Evolutionary conservation across 2,888 invertebrate genomes (phyloP), one percentile per base, ranked within the genome.

Genomic region (Brachyptera putata): DNA sequence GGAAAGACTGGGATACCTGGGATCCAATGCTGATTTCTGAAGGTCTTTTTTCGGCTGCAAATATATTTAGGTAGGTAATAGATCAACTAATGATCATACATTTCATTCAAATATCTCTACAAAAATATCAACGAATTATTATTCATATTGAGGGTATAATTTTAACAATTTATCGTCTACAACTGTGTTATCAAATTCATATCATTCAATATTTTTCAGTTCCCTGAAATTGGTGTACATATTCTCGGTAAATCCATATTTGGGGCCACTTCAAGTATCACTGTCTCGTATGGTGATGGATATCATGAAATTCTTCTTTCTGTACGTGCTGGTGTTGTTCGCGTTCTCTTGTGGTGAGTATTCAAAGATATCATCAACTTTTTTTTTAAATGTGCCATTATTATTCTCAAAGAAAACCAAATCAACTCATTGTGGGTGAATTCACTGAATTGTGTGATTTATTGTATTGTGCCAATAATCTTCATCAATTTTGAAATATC

Each of bases 1-100:
- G 97, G 61, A 91, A 93, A 75, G 82, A 93, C 67, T 98, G 98
- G 97, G 95, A 97, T 76, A 90, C 96, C 4, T 97, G 95, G 91
- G 98, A 98, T 76, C 98, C 98, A 16, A 97, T 96, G 88, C 83
- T 98, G 68, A 91, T 91, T 65, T 92, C 95, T 24, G 95, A 95
- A 76, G 95, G 95, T 30, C 83, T 98, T 57, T 98, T 98, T 78
- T 97, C 98, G 14, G 95, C 97, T 16, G 98, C 98, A 66, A 99
- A 98, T 78, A 98, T 98, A 76, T 94, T 91, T 74, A 85, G 85
- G 85, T 83, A 67, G 67, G 66, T 60, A 57, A 30, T 37, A 7
- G 49, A 25, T 5, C 25, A n/a, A 30, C 30, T 5, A 5, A 30
- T 30, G 5, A 30, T 30, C 30, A 7, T 30, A 5, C 30, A 30